A percentile compares a stretch with the other conserved stretches of the same genome.
These are phyloP conservation scores for Leucoma salicis DNA, from an alignment of 2,888 invertebrate species.

Conservation along the genomic window DNA sequence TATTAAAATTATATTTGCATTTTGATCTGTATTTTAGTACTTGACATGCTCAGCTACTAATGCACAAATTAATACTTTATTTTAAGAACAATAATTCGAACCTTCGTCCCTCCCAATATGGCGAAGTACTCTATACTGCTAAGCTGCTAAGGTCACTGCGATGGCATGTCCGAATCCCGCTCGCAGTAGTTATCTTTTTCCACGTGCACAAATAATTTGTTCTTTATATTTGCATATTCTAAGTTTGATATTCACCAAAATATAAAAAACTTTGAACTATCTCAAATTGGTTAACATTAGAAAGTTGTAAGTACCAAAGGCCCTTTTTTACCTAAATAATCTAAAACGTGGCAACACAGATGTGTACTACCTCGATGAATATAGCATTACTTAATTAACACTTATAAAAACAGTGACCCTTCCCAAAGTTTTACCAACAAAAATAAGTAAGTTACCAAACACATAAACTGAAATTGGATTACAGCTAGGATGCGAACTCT, in stretches of 20 bases:
- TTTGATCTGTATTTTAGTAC: too few species aligned
- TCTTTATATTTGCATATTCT: neutral
- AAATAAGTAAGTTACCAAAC: constrained; percentile 76
- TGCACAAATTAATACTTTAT: too few species aligned
- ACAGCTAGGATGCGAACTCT: constrained; percentile 62
- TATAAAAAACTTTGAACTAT: neutral
- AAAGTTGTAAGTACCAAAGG: constrained; percentile 22
- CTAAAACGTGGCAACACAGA: constrained; percentile 44
- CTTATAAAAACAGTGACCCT: constrained; percentile 68
- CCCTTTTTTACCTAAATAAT: constrained; percentile 15
- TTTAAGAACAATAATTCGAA: too few species aligned
- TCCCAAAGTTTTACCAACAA: constrained; percentile 51
- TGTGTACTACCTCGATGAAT: constrained; percentile 45
- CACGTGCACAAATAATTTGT: too few species aligned
- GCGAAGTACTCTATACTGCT: too few species aligned
- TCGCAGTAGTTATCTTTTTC: too few species aligned
- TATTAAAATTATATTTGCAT: too few species aligned
- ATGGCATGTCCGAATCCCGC: too few species aligned
- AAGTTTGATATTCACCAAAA: neutral
- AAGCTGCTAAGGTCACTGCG: too few species aligned
- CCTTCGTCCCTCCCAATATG: too few species aligned
- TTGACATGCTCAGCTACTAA: too few species aligned
- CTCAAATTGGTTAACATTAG: constrained; percentile 20
- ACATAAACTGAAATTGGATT: constrained; percentile 82
- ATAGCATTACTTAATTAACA: constrained; percentile 70